A percentile compares a stretch with the other conserved stretches of the same genome.
phyloP scores from a whole-genome alignment of 2,113 vertebrate genomes.

The Rhodinocichla rosea region DNA sequence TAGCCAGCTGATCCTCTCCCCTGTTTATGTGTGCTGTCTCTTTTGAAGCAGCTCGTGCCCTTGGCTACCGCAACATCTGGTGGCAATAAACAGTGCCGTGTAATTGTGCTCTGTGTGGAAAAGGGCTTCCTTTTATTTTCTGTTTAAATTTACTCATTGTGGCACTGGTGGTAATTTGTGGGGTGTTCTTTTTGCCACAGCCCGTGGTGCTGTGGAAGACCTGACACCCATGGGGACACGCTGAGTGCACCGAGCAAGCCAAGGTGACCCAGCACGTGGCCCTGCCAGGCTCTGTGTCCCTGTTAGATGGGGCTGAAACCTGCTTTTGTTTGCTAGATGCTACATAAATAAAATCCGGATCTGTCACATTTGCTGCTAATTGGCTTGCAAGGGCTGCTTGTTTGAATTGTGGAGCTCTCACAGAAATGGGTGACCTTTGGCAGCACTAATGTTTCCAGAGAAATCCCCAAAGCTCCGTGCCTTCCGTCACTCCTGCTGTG shows the following conservation, averaged over 20 bases:
- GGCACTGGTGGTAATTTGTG: neutral
- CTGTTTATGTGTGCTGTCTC: neutral
- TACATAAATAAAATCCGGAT: conserved; percentile 65
- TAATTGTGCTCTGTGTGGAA: neutral
- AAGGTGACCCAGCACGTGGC: accelerated
- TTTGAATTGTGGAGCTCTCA: conserved; percentile 61
- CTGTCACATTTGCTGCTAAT: conserved; percentile 59
- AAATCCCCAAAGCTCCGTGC: conserved; percentile 53
- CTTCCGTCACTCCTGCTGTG: conserved; percentile 37
- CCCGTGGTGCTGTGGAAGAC: neutral
- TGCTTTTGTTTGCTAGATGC: conserved; percentile 33
- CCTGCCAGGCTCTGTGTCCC: neutral
- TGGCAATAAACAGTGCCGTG: neutral
- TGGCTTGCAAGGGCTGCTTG: conserved; percentile 46
- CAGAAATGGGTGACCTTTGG: conserved; percentile 60
- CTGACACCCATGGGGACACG: accelerated
- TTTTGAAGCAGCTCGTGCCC: conserved; percentile 22
- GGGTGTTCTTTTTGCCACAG: neutral
- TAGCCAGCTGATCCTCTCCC: neutral
- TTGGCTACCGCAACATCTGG: conserved; percentile 10
- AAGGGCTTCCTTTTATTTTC: neutral
- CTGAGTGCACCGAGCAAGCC: neutral
- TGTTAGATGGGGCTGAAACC: neutral
- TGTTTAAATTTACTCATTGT: neutral
- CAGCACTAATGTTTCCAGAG: conserved; percentile 61